Evolutionary conservation across 1,140 invertebrate genomes (phyloP), one percentile per base, ranked within the genome.

Genomic region (Paralvinella palmiformis): DNA sequence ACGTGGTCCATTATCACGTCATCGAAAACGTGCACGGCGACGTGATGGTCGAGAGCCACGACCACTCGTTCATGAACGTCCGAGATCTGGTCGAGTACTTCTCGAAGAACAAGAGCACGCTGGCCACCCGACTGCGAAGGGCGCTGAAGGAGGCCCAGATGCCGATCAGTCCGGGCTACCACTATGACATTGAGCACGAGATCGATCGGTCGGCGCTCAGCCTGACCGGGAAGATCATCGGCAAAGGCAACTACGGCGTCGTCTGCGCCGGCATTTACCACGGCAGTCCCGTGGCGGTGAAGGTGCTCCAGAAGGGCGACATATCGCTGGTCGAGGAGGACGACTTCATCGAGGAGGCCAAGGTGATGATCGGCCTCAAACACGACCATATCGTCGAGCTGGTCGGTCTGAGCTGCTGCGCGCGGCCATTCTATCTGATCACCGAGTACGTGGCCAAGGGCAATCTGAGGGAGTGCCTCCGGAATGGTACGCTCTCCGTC

Each of bases 1-100:
- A 66, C n/a, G 37, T 66, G 22, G 6, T 62, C 4, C 64, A 66
- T 22, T 66, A 66, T 41, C 45, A 48, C 27, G 62, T 66, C 45
- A 29, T 62, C 15, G 64, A 66, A 36, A 66, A 66, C 44, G 44
- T 55, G 4, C 59, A 59, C 22, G 59, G 64, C 17, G 64, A 66
- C 41, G 32, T 66, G 10, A 66, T 63, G 64, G 41, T 66, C 24
- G 59, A 62, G 44, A 59, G 59, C 32, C 59, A 62, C 32, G 64
- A 66, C 41, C 37, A 36, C 22, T 61, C 57, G 13, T 66, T 66
- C 52, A 37, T 66, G 32, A 62, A 44, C 15, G 24, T 66, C 27
- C 32, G 29, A 24, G 52, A 66, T 20, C 35, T 66, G n/a, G 64
- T 66, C n/a, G 22, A 29, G 31, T 66, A 56, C 53, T 66, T 62